A percentile compares a stretch with the other conserved stretches of the same genome.
phyloP scores from a whole-genome alignment of 53 echinoderm and acorn worm species.

The Antedon mediterranea region DNA sequence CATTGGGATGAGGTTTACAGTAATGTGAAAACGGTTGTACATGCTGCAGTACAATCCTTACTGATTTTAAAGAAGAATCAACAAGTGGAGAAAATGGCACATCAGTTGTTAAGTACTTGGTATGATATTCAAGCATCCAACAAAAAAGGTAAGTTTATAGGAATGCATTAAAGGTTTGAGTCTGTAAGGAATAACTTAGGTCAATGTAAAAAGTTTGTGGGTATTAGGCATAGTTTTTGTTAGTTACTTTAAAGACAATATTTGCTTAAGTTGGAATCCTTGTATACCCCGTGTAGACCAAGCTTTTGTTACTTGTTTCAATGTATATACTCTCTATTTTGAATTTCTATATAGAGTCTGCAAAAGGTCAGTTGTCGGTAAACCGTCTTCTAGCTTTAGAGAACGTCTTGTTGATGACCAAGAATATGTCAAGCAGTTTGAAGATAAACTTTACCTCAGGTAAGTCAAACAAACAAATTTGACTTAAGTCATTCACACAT shows the following conservation, averaged over 20 bases:
- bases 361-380: background rate
- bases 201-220: no score
- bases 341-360: background rate
- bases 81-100: slow-evolving; percentile 10
- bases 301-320: no score
- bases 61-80: slow-evolving; percentile 15
- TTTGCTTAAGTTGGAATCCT: no score
- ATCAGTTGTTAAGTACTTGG: slow-evolving; percentile 25
- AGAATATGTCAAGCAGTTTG: background rate
- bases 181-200: no score
- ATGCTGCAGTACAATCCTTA: slow-evolving; percentile 29
- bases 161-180: no score
- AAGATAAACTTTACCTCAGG: background rate
- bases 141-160: slow-evolving; percentile 7
- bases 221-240: no score
- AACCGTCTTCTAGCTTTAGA: background rate
- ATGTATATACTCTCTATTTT: no score
- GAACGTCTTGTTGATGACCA: background rate
- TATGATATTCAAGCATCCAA: slow-evolving; percentile 9
- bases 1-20: slow-evolving; percentile 48
- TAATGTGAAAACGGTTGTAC: slow-evolving; percentile 28
- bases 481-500: no score
- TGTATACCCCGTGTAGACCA: no score
- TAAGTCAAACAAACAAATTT: background rate
- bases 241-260: no score